phyloP scores from a whole-genome alignment of 2,888 invertebrate species.

The Tiliacea citrago region DNA sequence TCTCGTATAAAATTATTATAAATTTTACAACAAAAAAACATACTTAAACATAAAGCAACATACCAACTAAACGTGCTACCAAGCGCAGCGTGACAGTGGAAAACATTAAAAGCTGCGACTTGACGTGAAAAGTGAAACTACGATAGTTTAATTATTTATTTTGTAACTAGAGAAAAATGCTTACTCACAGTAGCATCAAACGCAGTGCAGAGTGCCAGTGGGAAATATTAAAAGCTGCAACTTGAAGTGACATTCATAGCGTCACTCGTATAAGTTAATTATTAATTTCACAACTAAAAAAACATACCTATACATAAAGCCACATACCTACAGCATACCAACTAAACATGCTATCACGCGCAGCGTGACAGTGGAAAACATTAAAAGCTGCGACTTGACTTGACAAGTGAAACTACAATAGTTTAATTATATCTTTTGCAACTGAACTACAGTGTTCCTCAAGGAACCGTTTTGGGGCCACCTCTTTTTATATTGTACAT shows the following conservation, averaged over 20 bases:
- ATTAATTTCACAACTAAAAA: too few relatives aligned
- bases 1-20: too few relatives aligned
- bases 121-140: constrained; percentile 68
- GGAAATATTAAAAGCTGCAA: too few relatives aligned
- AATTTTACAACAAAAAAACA: too few relatives aligned
- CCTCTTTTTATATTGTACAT: too few relatives aligned
- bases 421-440: neutral
- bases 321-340: neutral
- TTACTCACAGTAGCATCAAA: too few relatives aligned
- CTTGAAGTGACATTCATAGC: too few relatives aligned
- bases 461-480: too few relatives aligned
- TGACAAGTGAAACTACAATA: constrained; percentile 66
- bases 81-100: constrained; percentile 12
- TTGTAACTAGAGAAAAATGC: too few relatives aligned
- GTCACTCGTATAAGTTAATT: too few relatives aligned
- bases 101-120: constrained; percentile 48
- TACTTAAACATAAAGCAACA: neutral
- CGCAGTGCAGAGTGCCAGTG: too few relatives aligned
- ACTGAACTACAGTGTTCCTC: too few relatives aligned
- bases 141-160: neutral
- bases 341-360: neutral
- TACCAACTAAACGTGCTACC: neutral
- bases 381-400: constrained; percentile 46
- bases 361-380: constrained; percentile 30
- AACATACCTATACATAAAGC: neutral